Percentiles rank a stretch among this genome's conserved stretches.
phyloP scores from a whole-genome alignment of 2,888 invertebrate species.

The Chaitophorus viminalis region DNA sequence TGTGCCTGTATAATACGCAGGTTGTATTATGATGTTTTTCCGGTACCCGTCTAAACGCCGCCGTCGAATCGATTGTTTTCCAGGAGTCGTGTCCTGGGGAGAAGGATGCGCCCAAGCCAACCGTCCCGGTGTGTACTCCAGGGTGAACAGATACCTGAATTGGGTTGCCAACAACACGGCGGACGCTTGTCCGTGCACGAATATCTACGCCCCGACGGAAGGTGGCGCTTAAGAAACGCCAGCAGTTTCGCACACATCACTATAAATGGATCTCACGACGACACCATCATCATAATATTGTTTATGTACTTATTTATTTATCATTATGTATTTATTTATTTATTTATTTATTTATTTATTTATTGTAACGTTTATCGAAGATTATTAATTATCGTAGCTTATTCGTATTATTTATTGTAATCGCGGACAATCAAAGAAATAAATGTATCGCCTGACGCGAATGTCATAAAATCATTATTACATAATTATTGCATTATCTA shows the following conservation, averaged over 20 bases:
- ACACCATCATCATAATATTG: too few relatives aligned
- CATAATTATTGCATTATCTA: too few relatives aligned
- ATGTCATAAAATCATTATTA: too few relatives aligned
- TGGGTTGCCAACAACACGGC: slow-evolving; percentile 77
- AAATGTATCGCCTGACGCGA: too few relatives aligned
- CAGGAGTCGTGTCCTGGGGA: slow-evolving; percentile 68
- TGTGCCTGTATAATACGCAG: too few relatives aligned
- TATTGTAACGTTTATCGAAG: not conserved
- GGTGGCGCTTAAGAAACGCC: not conserved
- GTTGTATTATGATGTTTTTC: too few relatives aligned
- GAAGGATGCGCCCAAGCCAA: slow-evolving; percentile 72
- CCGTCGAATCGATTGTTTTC: not conserved
- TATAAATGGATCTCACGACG: too few relatives aligned
- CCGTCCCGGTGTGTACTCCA: slow-evolving; percentile 82
- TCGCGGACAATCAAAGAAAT: too few relatives aligned
- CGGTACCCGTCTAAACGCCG: not conserved
- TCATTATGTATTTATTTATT: not conserved
- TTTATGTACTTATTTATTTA: too few relatives aligned
- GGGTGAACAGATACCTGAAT: slow-evolving; percentile 80
- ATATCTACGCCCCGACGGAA: slow-evolving; percentile 20
- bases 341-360: not conserved
- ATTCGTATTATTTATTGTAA: too few relatives aligned
- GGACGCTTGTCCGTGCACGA: slow-evolving; percentile 76
- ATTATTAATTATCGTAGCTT: not conserved
- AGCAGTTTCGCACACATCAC: too few relatives aligned